phyloP scores from a whole-genome alignment of 2,888 invertebrate genomes.

The Holacanthella duospinosa region DNA sequence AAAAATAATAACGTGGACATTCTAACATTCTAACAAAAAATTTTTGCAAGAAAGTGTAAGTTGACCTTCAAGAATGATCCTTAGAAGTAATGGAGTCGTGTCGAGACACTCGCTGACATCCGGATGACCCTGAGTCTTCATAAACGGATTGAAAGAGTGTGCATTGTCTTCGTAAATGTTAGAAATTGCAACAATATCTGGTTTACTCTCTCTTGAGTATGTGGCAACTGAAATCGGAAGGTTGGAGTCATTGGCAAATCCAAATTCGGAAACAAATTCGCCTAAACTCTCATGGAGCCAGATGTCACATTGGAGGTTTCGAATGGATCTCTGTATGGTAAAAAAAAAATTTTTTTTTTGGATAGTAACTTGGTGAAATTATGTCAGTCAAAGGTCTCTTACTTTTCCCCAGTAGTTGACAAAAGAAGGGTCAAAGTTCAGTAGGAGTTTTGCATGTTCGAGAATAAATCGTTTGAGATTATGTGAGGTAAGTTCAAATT shows the following conservation, averaged over 20 bases:
- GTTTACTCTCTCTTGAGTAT: slow-evolving; percentile 33
- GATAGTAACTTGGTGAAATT: too few relatives aligned
- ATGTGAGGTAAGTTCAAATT: slow-evolving; percentile 27
- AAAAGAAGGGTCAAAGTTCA: slow-evolving; percentile 37
- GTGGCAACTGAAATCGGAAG: slow-evolving; percentile 36
- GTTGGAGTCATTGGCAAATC: slow-evolving; percentile 34
- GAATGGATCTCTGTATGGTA: slow-evolving; percentile 30
- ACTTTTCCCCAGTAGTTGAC: slow-evolving; percentile 38
- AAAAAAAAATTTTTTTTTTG: background rate
- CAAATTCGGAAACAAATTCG: slow-evolving; percentile 37
- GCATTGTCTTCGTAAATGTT: slow-evolving; percentile 36
- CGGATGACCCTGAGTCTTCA: slow-evolving; percentile 34
- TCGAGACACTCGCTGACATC: slow-evolving; percentile 36
- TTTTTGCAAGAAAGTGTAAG: background rate
- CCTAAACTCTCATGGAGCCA: slow-evolving; percentile 37
- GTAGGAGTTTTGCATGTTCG: slow-evolving; percentile 35
- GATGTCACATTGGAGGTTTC: slow-evolving; percentile 36
- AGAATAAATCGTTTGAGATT: slow-evolving; percentile 36
- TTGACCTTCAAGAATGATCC: slow-evolving; percentile 35
- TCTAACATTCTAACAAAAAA: too few relatives aligned
- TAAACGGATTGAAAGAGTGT: slow-evolving; percentile 33
- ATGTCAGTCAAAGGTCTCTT: background rate
- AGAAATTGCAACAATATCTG: slow-evolving; percentile 36
- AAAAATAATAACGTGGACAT: background rate
- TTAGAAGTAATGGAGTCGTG: slow-evolving; percentile 33